phyloP scores from a whole-genome alignment of 2,888 invertebrate species.

The Athetis lepigone region DNA sequence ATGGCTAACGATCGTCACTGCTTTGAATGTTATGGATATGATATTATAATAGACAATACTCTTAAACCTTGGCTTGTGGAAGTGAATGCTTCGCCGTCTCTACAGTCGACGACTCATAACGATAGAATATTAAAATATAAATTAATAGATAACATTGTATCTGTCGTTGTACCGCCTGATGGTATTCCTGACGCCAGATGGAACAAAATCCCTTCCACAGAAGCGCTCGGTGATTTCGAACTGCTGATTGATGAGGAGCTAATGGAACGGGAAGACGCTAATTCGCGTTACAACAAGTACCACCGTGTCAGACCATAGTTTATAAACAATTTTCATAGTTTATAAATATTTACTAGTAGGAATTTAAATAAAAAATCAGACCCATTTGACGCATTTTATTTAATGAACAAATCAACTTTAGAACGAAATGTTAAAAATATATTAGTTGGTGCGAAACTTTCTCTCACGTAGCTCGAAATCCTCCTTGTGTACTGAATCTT shows the following conservation, averaged over 20 bases:
- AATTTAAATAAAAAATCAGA: conserved; percentile 20
- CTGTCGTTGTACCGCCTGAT: conserved; percentile 96
- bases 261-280: conserved; percentile 92
- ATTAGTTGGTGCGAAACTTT: conserved; percentile 35
- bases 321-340: not conserved
- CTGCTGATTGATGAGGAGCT: conserved; percentile 96
- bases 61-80: conserved; percentile 98
- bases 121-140: conserved; percentile 98
- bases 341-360: not conserved
- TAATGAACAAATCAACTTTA: not conserved
- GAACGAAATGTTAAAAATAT: not conserved
- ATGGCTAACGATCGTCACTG: conserved; percentile 98
- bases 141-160: conserved; percentile 97
- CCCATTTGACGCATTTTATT: conserved; percentile 23
- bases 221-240: conserved; percentile 95
- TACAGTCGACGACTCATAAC: conserved; percentile 98
- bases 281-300: conserved; percentile 73
- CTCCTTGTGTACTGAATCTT: conserved; percentile 93
- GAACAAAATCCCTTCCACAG: conserved; percentile 95
- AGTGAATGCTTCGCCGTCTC: conserved; percentile 98
- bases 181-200: conserved; percentile 97
- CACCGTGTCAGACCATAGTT: conserved; percentile 66
- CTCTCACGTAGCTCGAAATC: conserved; percentile 73
- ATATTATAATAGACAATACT: conserved; percentile 98
- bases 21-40: conserved; percentile 98